Conservation (phyloP, 2,797 vertebrate species). For the Stomatorhinus walkeri region DNA sequence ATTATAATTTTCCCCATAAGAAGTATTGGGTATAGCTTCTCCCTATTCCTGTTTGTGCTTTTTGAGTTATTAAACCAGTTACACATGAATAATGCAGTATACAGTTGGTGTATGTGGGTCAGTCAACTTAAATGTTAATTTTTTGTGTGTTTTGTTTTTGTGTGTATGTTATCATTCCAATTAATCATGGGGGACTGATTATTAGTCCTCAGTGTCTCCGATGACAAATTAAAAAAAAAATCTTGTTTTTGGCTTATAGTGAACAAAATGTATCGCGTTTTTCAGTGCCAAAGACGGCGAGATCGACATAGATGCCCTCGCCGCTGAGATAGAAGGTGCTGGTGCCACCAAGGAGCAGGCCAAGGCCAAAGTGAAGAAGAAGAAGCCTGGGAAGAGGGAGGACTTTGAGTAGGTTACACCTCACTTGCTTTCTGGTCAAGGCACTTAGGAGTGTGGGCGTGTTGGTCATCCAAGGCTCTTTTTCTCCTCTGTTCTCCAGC, state of each 20-base stretch:
- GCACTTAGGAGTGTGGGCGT: background rate
- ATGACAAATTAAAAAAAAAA: background rate
- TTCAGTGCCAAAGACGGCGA: conserved; percentile 74
- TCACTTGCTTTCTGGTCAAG: background rate
- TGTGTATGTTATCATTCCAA: background rate
- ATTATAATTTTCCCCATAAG: background rate
- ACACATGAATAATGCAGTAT: background rate
- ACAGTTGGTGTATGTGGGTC: background rate
- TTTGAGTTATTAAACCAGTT: background rate
- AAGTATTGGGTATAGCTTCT: background rate
- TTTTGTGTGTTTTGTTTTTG: background rate
- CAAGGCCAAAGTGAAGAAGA: conserved; percentile 74
- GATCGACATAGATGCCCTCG: conserved; percentile 76
- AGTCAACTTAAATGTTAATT: background rate
- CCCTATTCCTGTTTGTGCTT: background rate
- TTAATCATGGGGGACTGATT: background rate
- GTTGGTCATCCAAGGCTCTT: background rate
- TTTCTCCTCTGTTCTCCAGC: conserved; percentile 54
- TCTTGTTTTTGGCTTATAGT: background rate
- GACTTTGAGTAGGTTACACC: conserved; percentile 69
- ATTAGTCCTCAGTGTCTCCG: background rate
- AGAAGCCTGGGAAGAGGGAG: conserved; percentile 66
- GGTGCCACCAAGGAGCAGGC: conserved; percentile 75
- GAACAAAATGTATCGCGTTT: conserved; percentile 11
- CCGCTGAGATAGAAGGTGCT: conserved; percentile 81